phyloP scores from a whole-genome alignment of 2,113 vertebrate species.

The Rhombomys opimus region DNA sequence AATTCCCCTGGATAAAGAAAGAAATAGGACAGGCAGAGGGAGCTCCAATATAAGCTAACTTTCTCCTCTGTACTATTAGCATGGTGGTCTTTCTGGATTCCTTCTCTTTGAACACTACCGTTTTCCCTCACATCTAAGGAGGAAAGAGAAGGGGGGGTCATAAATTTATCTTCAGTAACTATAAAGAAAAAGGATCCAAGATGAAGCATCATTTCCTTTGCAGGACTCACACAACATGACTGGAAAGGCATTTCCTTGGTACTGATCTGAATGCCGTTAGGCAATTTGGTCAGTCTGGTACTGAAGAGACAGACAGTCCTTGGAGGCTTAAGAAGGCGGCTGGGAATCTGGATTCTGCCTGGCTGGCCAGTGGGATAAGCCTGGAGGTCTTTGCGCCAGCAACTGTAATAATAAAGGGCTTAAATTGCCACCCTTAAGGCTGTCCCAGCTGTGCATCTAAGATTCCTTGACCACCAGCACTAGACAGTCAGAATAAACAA shows the following conservation, averaged over 20 bases:
- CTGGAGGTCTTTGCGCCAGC: background rate
- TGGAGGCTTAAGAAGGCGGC: background rate
- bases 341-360: background rate
- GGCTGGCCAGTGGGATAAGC: no score
- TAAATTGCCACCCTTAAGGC: background rate
- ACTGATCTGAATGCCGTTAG: background rate
- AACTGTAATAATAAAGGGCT: background rate
- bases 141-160: background rate
- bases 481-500: conserved; percentile 26
- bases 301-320: background rate
- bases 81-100: background rate
- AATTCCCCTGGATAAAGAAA: no score
- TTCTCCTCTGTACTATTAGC: background rate
- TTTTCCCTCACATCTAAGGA: background rate
- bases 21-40: accelerated
- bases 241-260: background rate
- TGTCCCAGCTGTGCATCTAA: background rate
- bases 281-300: background rate
- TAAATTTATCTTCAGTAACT: background rate
- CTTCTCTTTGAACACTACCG: background rate
- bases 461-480: background rate
- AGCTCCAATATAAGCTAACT: accelerated
- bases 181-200: background rate
- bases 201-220: background rate
- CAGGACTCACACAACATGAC: background rate